Base-by-base conservation (phyloP, 1,140 invertebrate genomes). In the Drosophila athabasca region DNA sequence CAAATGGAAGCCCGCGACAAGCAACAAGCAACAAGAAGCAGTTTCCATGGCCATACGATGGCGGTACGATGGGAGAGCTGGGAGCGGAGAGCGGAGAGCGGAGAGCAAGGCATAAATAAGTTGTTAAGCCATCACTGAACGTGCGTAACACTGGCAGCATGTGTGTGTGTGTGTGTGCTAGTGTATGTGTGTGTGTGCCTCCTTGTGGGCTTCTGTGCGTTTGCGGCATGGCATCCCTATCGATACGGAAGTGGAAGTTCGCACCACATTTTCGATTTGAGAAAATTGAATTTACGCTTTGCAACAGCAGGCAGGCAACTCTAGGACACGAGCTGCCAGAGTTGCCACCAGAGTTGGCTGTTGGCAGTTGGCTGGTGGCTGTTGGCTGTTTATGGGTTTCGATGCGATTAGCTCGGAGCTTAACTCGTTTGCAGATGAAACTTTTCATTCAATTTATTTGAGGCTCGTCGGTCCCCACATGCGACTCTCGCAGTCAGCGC, bases 91-190 rank as follows among this genome's bases (percentile, higher is more conserved):
- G 52, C 26, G 58, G 66, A 62, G 74, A 70, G 70, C 17, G 17
- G 17, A 19, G 17, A 19, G 82, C 81, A 75, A 78, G 78, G 82
- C 83, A 85, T 82, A 85, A 87, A 85, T 87, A 88, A 85, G 82
- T 87, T 88, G 82, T 85, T 82, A 82, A 85, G 83, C 83, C 83
- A 64, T 78, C 83, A 71, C 55, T 59, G 78, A 71, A 85, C 83
- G 82, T 85, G 82, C 83, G 78, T 69, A 76, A 81, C 74, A 66
- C 73, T 77, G 82, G 35, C 59, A 24, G 41, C 29, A 48, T 61
- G n/a, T 62, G 11, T 48, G n/a, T 35, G 22, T 35, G 45, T 11
- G 17, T 26, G 29, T 52, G 9, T 39, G 3, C 0, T 0, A 0
- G 35, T 39, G 3, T 13, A 11, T 39, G 31, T 1, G 31, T 1